phyloP scores from a whole-genome alignment of 2,797 vertebrate species.

The Phoeniculus purpureus region DNA sequence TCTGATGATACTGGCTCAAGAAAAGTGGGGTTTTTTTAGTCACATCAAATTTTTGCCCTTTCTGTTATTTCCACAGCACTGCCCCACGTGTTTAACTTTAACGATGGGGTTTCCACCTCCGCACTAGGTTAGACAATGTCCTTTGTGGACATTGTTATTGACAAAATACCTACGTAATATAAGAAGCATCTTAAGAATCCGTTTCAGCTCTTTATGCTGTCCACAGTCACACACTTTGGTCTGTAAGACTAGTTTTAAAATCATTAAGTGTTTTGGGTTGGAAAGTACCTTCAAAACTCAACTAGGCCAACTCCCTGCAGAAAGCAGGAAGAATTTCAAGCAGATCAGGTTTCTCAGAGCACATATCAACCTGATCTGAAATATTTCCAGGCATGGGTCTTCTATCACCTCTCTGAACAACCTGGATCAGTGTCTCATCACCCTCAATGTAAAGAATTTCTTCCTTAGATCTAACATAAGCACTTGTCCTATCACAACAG shows the following conservation, averaged over 20 bases:
- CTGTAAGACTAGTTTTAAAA: background rate
- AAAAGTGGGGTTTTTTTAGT: background rate
- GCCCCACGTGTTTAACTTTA: background rate
- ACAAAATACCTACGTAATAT: background rate
- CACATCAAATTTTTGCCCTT: background rate
- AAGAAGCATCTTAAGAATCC: background rate
- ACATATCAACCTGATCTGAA: background rate
- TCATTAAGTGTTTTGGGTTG: background rate
- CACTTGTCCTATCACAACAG: background rate
- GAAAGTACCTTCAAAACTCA: background rate
- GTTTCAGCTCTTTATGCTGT: background rate
- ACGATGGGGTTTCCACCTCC: background rate
- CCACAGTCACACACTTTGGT: background rate
- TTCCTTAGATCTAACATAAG: too few relatives aligned
- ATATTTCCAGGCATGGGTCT: background rate
- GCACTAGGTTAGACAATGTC: background rate
- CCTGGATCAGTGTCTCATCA: background rate
- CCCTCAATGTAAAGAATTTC: background rate
- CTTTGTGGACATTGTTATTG: background rate
- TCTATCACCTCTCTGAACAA: too few relatives aligned
- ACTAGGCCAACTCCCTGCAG: background rate
- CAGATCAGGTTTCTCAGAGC: background rate
- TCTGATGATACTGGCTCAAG: background rate
- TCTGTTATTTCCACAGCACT: background rate
- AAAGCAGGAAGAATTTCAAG: background rate